These are phyloP conservation scores for Parapsyche elsis DNA, from an alignment of 1,140 invertebrate species.

Conservation along the genomic window DNA sequence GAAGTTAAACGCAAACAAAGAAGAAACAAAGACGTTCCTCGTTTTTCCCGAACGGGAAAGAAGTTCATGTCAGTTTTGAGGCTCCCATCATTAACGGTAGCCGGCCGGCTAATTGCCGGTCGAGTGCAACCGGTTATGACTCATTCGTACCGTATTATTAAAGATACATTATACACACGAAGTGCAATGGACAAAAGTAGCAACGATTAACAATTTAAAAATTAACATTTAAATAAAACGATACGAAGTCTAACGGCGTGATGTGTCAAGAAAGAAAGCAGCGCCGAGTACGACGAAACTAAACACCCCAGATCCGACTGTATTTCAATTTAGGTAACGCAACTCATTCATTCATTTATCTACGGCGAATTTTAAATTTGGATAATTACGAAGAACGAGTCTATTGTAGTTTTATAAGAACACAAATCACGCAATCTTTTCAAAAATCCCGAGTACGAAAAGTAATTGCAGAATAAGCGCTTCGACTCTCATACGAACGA, in stretches of 20 bases:
- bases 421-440: slow-evolving; percentile 13
- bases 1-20: no score
- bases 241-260: no score
- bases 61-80: not conserved
- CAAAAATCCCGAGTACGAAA: not conserved
- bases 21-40: no score
- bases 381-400: not conserved
- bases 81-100: not conserved
- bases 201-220: no score
- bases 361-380: no score
- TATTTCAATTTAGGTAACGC: no score
- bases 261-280: no score
- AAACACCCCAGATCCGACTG: no score
- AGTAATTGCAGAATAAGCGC: not conserved
- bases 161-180: not conserved
- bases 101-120: not conserved
- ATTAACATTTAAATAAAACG: no score
- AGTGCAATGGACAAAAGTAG: slow-evolving; percentile 4
- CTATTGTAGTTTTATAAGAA: not conserved
- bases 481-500: not conserved
- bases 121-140: not conserved
- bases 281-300: no score
- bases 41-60: no score
- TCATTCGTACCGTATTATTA: not conserved
- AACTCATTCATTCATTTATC: no score